Evolutionary conservation across 1,140 invertebrate species (phyloP), one percentile per base, ranked within the genome.

Genomic region (Neodiprion lecontei): DNA sequence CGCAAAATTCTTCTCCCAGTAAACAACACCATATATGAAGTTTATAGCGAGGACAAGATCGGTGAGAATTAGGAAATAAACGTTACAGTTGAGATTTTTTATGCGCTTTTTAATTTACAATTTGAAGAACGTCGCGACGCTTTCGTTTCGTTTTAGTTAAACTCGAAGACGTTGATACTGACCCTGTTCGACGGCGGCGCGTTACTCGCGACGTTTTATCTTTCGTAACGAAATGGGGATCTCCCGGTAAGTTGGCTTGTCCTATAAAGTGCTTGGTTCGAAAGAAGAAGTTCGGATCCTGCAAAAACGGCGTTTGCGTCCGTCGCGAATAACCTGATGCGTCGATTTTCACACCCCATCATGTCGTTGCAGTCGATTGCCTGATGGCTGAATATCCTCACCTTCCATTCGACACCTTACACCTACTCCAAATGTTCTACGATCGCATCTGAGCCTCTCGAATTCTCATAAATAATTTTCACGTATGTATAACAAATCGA

Each of bases 131-230:
- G 1, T 65, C 17, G 17, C 7, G 12, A 14, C 17, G 12, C 4
- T 65, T 14, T 65, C 17, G 1, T 14, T 65, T 65, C 17, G 12
- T 14, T 65, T 65, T 7, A 65, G 61, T 21, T 5, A 21, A 12
- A 5, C 17, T 69, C 67, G 23, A 23, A 11, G 67, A 69, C 67
- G 67, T 69, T 23, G 67, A 69, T 69, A 69, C 67, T 47, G 40
- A 47, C 21, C 40, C 11, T 9, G n/a, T 71, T 11, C 48, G 77
- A 69, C 23, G 48, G 1, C 74, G 74, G 67, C 77, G 79, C 9
- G 65, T 77, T 3, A 79, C 82, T 10, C 85, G 84, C 69, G 83
- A 85, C 48, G 68, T 85, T 7, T 72, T 82, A 0, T 85, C 82
- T 0, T 83, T 79, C 28, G 14, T 68, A 50, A 77, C 79, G 3